Evolutionary conservation across 2,113 vertebrate genomes (phyloP), one percentile per base, ranked within the genome.

Genomic region (Ctenodactylus gundi): DNA sequence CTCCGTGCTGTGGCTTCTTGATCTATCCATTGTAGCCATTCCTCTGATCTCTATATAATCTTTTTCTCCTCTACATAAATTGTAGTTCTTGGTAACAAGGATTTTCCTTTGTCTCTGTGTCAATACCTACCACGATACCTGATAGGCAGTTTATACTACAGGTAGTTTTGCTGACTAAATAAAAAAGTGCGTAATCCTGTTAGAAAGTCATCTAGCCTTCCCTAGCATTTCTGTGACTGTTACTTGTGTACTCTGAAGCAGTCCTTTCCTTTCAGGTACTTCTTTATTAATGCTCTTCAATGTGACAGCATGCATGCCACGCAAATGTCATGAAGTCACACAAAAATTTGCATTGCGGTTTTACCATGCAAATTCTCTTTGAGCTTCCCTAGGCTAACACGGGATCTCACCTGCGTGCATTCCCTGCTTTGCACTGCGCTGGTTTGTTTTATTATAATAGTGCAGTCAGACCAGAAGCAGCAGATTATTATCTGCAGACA

Each of bases 81-180:
- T 81, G 15, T 64, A 83, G 67, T 75, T 84, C 23, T 73, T 62
- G 15, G 14, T 85, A 34, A 7, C 36, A 72, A 7, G 25, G 27
- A 3, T 1, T 92, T 86, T 85, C 41, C 41, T 68, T 76, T 76
- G 4, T 73, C 55, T 93, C 65, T 91, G 21, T 58, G 41, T 60
- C 39, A 55, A 46, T 13, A 39, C 25, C 51, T 84, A 55, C 53
- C 53, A 44, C 36, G 44, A 44, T 81, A 7, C 14, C 68, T 90
- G 41, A 77, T 57, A 44, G 4, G 27, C 10, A 46, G 23, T 84
- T 27, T 67, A 9, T 90, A 51, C 6, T 27, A n/a, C n/a, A 67
- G 72, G 55, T 85, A 75, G 46, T 92, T 87, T 85, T 95, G 60
- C 27, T 76, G n/a, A 78, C 8, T 62, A 34, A 58, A 91, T 94